phyloP scores from a whole-genome alignment of 2,113 vertebrate genomes.

The Gadus macrocephalus region DNA sequence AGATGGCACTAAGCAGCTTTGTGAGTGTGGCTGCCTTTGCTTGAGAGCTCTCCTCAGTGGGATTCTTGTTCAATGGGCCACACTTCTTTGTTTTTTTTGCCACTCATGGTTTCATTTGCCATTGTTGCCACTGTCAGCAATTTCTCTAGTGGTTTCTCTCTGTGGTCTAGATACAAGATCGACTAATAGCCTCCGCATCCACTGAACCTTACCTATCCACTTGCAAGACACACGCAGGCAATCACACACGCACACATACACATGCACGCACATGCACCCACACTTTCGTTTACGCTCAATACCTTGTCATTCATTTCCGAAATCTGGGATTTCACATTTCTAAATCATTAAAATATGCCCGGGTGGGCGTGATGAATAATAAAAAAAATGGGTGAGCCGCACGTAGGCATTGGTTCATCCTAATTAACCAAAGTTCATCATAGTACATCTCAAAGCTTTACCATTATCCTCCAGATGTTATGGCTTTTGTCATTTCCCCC shows the following conservation, averaged over 20 bases:
- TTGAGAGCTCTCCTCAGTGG: background rate
- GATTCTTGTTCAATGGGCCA: background rate
- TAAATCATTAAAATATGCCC: background rate
- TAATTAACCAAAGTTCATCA: no score
- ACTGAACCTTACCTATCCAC: no score
- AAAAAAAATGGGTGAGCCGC: background rate
- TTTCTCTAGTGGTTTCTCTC: background rate
- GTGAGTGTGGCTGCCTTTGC: background rate
- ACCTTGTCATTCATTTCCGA: background rate
- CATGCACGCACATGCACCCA: background rate
- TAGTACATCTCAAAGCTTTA: no score
- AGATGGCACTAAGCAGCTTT: constrained; percentile 8
- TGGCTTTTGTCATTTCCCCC: constrained; percentile 9
- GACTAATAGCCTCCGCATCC: no score
- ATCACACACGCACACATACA: no score
- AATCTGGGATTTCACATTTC: no score
- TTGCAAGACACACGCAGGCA: no score
- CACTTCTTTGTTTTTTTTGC: background rate
- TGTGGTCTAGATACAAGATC: background rate
- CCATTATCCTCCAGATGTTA: background rate
- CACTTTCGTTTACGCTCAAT: background rate
- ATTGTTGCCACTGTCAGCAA: background rate
- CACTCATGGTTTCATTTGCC: background rate
- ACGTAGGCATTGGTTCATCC: no score
- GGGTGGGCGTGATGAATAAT: background rate